A percentile compares a stretch with the other conserved stretches of the same genome.
Conservation (phyloP, 2,888 invertebrate species). For the Parthenolecanium corni region DNA sequence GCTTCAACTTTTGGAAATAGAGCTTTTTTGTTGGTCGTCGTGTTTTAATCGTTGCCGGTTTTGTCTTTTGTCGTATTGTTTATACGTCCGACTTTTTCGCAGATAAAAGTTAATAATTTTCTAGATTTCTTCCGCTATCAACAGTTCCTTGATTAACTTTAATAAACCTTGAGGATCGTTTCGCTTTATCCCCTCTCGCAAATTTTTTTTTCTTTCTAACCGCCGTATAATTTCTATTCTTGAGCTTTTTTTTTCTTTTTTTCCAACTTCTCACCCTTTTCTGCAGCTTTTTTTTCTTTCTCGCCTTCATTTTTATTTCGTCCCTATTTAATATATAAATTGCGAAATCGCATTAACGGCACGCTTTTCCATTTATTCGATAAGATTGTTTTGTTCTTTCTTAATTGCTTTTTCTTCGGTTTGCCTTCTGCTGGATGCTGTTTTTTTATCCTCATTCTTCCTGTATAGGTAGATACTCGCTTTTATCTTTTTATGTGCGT, state of each 20-base stretch:
- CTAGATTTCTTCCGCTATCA: constrained; percentile 5
- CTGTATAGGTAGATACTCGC: no score
- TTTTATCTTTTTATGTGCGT: no score
- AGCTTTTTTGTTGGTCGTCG: neutral
- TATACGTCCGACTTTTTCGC: neutral
- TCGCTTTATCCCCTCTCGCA: neutral
- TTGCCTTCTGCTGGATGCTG: neutral
- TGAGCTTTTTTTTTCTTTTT: neutral
- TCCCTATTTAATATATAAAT: neutral
- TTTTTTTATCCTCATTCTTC: no score
- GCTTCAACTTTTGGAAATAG: neutral
- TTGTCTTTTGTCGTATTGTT: neutral
- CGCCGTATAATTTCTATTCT: neutral
- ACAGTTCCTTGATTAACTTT: constrained; percentile 10
- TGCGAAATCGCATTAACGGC: neutral
- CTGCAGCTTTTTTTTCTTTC: neutral
- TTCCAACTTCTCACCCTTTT: neutral
- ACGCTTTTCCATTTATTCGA: neutral
- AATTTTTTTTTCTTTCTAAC: neutral
- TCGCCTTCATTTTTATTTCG: neutral
- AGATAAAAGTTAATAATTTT: constrained; percentile 8
- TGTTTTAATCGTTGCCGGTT: neutral
- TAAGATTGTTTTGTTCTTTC: constrained; percentile 6
- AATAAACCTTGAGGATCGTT: neutral
- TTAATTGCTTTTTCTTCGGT: neutral